These are phyloP conservation scores for Murina feae DNA, from an alignment of 2,113 vertebrate genomes.

Conservation along the genomic window DNA sequence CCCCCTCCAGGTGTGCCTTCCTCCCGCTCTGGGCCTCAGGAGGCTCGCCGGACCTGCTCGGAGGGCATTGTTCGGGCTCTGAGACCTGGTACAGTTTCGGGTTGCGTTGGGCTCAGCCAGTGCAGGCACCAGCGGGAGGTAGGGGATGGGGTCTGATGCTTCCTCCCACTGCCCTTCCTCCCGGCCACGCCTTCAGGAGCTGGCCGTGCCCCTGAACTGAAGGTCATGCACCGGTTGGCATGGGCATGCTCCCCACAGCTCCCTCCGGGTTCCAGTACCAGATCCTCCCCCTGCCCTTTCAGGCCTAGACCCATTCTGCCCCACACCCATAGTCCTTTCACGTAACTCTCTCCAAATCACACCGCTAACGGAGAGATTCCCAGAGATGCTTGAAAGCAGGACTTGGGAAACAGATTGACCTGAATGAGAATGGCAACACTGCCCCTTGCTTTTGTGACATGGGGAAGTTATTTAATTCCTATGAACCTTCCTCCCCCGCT, in stretches of 20 bases:
- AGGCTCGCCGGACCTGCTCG: background rate
- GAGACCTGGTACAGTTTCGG: background rate
- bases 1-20: background rate
- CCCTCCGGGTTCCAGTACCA: background rate
- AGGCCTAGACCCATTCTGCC: background rate
- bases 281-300: background rate
- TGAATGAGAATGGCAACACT: background rate
- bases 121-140: background rate
- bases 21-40: background rate
- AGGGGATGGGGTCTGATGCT: rapidly evolving
- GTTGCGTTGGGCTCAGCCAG: background rate
- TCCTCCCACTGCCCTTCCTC: background rate
- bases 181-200: background rate
- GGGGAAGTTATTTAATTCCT: background rate
- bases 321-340: background rate
- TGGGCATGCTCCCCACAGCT: too few species aligned
- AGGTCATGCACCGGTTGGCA: background rate
- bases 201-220: background rate
- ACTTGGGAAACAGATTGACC: background rate
- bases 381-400: background rate
- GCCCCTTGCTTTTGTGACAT: background rate
- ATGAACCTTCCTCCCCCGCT: background rate
- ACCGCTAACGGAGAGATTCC: background rate
- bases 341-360: background rate
- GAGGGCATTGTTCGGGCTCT: background rate